Base-by-base conservation (phyloP, 2,113 vertebrate genomes). In the Oreocharis arfaki region DNA sequence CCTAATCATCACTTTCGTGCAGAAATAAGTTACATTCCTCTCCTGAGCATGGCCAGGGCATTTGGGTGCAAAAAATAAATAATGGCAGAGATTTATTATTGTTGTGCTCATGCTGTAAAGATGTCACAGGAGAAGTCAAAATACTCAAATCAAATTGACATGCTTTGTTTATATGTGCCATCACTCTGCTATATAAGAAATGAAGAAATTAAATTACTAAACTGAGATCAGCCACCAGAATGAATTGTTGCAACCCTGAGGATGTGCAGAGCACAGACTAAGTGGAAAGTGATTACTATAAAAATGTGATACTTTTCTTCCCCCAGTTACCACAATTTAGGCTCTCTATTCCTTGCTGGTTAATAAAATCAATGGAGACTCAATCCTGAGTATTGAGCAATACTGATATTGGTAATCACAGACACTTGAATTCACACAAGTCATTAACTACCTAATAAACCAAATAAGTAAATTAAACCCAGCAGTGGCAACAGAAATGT, bases 101-200 rank as follows among this genome's bases (percentile, higher is more conserved):
- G 44, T 59, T 87, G 49, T 52, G 46, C 12, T 88, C 24, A 14
- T 15, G n/a, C 23, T 61, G 9, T 67, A 65, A 88, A 91, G 46
- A 26, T 65, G 10, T 83, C 57, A 57, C 63, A 76, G 35, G 59
- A 91, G n/a, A 77, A 80, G 47, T 83, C 39, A 80, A 83, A 96
- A 84, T 35, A 65, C 35, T 63, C 46, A 73, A 74, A 87, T 73
- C 24, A 41, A 90, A 83, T 32, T 53, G 74, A 23, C 12, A 10
- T 46, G n/a, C 57, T 76, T 93, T 82, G 13, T 87, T 94, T 82
- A 26, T 53, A 30, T 23, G n/a, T 75, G 28, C 37, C 49, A 73
- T 39, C 61, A 17, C 41, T 32, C 49, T 73, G 35, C 63, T 69
- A 30, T 26, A 17, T 35, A 46, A 83, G 52, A 73, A 83, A 67